phyloP scores from a whole-genome alignment of 2,797 vertebrate species.

The Pempheris klunzingeri region DNA sequence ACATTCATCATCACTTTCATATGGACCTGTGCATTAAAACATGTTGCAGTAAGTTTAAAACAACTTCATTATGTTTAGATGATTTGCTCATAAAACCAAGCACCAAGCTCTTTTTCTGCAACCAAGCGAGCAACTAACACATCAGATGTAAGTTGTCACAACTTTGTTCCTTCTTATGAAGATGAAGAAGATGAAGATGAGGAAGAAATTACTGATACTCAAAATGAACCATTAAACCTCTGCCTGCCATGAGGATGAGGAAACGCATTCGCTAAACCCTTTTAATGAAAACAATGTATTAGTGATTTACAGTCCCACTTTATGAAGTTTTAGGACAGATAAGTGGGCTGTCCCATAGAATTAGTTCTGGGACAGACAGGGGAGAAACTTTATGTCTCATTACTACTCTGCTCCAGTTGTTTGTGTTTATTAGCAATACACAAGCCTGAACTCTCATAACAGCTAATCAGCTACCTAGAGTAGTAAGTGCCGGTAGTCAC shows the following conservation, averaged over 20 bases:
- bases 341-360: neutral
- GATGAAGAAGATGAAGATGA: too few relatives aligned
- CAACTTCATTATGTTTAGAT: neutral
- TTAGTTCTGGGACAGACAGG: neutral
- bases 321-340: neutral
- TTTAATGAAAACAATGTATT: too few relatives aligned
- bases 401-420: neutral
- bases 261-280: too few relatives aligned
- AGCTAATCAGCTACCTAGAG: neutral
- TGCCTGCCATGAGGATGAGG: too few relatives aligned
- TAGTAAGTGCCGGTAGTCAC: too few relatives aligned
- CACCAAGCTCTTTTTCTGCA: neutral
- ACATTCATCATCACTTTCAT: neutral
- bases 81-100: neutral
- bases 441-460: neutral
- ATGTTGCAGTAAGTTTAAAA: neutral
- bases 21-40: neutral
- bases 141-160: neutral
- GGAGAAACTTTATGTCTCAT: neutral
- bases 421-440: slow-evolving; percentile 5
- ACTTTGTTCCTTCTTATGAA: neutral
- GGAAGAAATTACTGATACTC: too few relatives aligned
- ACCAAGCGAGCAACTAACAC: neutral
- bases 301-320: too few relatives aligned
- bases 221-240: neutral